These are phyloP conservation scores for Nowickia ferox DNA, from an alignment of 2,888 invertebrate species.

Conservation along the genomic window DNA sequence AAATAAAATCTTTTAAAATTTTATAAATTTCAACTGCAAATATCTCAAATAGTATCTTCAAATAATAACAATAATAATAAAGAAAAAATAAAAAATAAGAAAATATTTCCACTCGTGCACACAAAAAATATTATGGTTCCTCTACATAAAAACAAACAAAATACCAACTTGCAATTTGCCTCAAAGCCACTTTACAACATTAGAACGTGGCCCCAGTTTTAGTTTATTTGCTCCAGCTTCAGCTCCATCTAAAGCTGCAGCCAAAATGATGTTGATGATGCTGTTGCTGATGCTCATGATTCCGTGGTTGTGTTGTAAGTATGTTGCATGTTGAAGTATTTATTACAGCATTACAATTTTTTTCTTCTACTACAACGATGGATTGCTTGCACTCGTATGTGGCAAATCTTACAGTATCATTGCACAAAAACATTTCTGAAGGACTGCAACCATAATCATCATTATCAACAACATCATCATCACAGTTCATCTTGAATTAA, in stretches of 20 bases:
- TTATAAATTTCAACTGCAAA: background rate
- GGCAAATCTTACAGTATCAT: conserved; percentile 32
- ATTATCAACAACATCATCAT: conserved; percentile 42
- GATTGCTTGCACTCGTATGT: conserved; percentile 9
- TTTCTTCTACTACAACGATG: conserved; percentile 27
- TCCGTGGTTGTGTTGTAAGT: conserved; percentile 26
- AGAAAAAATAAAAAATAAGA: too few species aligned
- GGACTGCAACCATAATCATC: conserved; percentile 33
- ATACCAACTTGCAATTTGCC: conserved; percentile 44
- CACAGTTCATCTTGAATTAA: conserved; percentile 49
- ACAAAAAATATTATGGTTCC: conserved; percentile 31
- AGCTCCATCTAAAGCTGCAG: background rate
- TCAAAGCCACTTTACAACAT: conserved; percentile 64
- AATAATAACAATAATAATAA: conserved; percentile 4
- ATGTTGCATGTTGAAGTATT: conserved; percentile 68
- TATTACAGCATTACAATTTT: conserved; percentile 62
- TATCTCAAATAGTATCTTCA: conserved; percentile 33
- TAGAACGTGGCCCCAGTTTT: conserved; percentile 57
- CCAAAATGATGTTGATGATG: conserved; percentile 5
- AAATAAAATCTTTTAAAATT: conserved; percentile 14
- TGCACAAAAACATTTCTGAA: conserved; percentile 39
- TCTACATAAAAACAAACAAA: conserved; percentile 11
- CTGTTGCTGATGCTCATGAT: conserved; percentile 7
- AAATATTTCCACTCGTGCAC: background rate
- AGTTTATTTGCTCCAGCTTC: conserved; percentile 24